Conservation (phyloP, 2,888 invertebrate genomes). For the Cetonia aurata region DNA sequence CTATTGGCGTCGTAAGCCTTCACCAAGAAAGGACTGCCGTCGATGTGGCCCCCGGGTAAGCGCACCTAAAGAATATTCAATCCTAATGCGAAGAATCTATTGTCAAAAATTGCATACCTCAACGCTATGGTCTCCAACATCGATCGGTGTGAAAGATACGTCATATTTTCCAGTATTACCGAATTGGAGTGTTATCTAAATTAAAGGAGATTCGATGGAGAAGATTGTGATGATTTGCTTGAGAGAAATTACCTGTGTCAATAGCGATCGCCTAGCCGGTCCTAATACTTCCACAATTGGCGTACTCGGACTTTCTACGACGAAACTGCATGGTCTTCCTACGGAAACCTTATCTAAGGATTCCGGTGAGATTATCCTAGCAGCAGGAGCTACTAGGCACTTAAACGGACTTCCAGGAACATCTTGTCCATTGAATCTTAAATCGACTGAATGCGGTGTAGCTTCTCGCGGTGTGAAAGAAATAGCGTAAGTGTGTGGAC, state of each 20-base stretch:
- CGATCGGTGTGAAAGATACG: conserved; percentile 81
- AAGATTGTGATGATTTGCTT: too few relatives aligned
- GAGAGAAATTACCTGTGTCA: conserved; percentile 69
- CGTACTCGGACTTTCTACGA: conserved; percentile 86
- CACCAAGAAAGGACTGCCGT: conserved; percentile 94
- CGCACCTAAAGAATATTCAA: conserved; percentile 61
- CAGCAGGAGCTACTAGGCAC: conserved; percentile 84
- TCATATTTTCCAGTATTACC: conserved; percentile 67
- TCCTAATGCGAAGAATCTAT: neutral
- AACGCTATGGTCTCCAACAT: conserved; percentile 94
- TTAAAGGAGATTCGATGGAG: neutral
- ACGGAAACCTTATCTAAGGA: conserved; percentile 92
- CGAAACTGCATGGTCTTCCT: conserved; percentile 85
- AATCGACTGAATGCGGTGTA: conserved; percentile 91
- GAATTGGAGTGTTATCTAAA: conserved; percentile 64
- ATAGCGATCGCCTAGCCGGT: conserved; percentile 78
- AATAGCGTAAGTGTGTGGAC: conserved; percentile 95
- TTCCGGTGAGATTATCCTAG: conserved; percentile 86
- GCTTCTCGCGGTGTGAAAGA: conserved; percentile 96
- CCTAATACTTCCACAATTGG: conserved; percentile 87
- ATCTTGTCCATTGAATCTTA: conserved; percentile 95
- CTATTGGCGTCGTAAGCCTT: conserved; percentile 96
- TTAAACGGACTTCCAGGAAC: conserved; percentile 93
- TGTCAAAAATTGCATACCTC: conserved; percentile 70
- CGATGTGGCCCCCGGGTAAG: conserved; percentile 82